Conservation (phyloP, 2,888 invertebrate genomes). For the Thalpophila matura region DNA sequence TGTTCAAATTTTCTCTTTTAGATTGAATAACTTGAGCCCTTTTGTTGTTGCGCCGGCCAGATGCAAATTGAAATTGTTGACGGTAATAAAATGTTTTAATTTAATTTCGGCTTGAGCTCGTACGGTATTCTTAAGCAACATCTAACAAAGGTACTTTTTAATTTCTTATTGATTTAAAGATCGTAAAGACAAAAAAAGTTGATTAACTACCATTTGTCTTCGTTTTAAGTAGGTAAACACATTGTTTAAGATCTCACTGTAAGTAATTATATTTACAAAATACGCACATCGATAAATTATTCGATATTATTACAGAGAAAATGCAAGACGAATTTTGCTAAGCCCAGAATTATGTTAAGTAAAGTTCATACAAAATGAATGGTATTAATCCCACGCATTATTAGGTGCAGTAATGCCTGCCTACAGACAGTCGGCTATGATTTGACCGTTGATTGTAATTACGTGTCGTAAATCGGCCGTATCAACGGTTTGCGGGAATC, state of each 20-base stretch:
- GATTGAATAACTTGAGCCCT: conserved; percentile 40
- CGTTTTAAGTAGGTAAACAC: not conserved
- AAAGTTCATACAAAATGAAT: conserved; percentile 57
- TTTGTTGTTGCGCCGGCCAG: conserved; percentile 43
- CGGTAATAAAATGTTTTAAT: conserved; percentile 23
- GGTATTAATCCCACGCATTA: conserved; percentile 66
- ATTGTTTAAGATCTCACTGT: not conserved
- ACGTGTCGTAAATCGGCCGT: conserved; percentile 78
- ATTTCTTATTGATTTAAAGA: no score
- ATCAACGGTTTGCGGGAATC: conserved; percentile 70
- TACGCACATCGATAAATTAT: conserved; percentile 17
- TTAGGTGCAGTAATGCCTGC: conserved; percentile 62
- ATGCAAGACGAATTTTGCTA: conserved; percentile 26
- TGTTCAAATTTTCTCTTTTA: conserved; percentile 55
- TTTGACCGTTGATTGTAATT: conserved; percentile 76
- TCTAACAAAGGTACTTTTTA: no score
- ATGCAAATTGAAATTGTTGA: conserved; percentile 43
- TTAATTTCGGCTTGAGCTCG: conserved; percentile 33
- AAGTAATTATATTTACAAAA: conserved; percentile 6
- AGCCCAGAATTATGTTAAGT: conserved; percentile 45
- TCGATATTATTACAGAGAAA: conserved; percentile 21
- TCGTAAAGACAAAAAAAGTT: no score
- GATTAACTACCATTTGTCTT: no score
- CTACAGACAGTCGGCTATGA: conserved; percentile 63
- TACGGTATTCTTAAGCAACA: conserved; percentile 4